Percentiles rank a stretch among this genome's conserved stretches.
phyloP scores from a whole-genome alignment of 2,797 vertebrate species.

The Bufotes viridis region DNA sequence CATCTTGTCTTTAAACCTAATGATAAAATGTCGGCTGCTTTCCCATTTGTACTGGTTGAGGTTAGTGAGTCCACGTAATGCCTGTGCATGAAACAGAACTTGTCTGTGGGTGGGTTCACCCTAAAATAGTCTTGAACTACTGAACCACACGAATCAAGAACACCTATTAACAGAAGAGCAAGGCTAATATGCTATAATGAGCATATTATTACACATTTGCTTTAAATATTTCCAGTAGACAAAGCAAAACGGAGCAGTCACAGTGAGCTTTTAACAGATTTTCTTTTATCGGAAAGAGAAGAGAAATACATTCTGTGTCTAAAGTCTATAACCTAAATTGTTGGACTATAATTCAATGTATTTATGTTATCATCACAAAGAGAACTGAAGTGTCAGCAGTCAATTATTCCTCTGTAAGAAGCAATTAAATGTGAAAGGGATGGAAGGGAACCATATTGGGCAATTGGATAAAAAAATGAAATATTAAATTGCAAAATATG shows the following conservation, averaged over 20 bases:
- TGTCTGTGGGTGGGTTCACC: not conserved
- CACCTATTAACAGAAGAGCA: not conserved
- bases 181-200: slow-evolving; percentile 7
- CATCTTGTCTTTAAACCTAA: too few species aligned
- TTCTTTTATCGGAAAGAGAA: not conserved
- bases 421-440: slow-evolving; percentile 3
- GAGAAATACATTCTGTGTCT: slow-evolving; percentile 1
- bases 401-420: slow-evolving; percentile 17
- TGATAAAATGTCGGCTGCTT: not conserved
- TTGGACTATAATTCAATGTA: slow-evolving; percentile 1
- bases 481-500: not conserved
- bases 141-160: not conserved
- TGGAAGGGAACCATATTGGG: slow-evolving; percentile 18
- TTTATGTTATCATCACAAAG: slow-evolving; percentile 12
- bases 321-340: not conserved
- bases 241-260: not conserved
- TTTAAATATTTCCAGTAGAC: slow-evolving; percentile 15
- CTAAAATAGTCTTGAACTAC: not conserved
- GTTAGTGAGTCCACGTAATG: not conserved
- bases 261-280: not conserved
- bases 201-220: not conserved
- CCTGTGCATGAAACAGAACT: not conserved
- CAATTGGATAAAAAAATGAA: not conserved
- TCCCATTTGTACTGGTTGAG: not conserved
- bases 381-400: slow-evolving; percentile 5